phyloP scores from a whole-genome alignment of 2,888 invertebrate genomes.

The Graphium colonna region DNA sequence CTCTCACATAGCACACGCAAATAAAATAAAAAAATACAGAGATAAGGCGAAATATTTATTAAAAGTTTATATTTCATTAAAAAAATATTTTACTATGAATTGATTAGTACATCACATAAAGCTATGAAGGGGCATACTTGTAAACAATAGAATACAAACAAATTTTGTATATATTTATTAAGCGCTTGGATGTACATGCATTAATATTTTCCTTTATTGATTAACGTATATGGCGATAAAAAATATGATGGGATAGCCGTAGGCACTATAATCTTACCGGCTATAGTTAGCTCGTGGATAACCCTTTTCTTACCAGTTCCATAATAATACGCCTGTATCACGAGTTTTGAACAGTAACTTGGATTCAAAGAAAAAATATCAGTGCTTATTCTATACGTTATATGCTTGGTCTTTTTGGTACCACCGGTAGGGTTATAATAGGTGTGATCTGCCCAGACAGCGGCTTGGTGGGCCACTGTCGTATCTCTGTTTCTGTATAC shows the following conservation, averaged over 20 bases:
- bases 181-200: too few species aligned
- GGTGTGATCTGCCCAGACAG: constrained; percentile 47
- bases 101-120: too few species aligned
- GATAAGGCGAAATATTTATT: too few species aligned
- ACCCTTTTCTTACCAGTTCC: constrained; percentile 46
- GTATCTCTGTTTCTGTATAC: constrained; percentile 47
- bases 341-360: constrained; percentile 55
- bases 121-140: too few species aligned
- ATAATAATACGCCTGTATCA: constrained; percentile 51
- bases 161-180: too few species aligned
- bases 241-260: constrained; percentile 47
- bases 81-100: too few species aligned
- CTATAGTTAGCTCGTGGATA: constrained; percentile 35
- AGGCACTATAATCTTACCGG: constrained; percentile 40
- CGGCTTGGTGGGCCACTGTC: constrained; percentile 39
- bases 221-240: constrained; percentile 41
- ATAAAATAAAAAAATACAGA: too few species aligned
- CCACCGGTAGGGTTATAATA: constrained; percentile 47
- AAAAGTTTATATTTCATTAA: too few species aligned
- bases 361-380: constrained; percentile 43
- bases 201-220: constrained; percentile 48
- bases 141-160: too few species aligned
- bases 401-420: constrained; percentile 42
- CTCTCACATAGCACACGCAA: too few species aligned
- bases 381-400: constrained; percentile 42